Conservation (phyloP, 2,113 vertebrate species). For the Neodon shergylaensis region DNA sequence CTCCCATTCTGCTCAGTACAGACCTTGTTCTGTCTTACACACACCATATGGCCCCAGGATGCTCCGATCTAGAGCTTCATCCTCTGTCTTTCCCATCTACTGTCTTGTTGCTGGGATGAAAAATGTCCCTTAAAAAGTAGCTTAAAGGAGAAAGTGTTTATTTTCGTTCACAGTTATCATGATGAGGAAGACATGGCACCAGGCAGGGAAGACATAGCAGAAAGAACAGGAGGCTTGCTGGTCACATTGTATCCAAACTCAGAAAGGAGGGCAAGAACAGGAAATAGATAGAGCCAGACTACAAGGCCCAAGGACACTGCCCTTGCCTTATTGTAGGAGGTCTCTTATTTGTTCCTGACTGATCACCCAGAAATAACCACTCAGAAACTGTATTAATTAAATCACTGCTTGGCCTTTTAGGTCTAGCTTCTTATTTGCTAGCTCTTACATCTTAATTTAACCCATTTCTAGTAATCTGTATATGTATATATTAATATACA, state of each 20-base stretch:
- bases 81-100: background rate
- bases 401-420: no score
- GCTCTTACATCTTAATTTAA: no score
- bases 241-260: background rate
- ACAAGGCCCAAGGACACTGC: background rate
- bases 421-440: no score
- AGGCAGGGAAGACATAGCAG: background rate
- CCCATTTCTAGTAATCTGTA: no score
- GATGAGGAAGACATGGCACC: background rate
- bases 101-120: background rate
- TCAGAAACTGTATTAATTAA: no score
- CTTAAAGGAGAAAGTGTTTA: background rate
- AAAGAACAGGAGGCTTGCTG: background rate
- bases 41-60: background rate
- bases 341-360: no score
- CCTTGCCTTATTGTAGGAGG: background rate
- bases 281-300: no score
- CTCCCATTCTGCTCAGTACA: background rate
- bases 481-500: no score
- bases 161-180: background rate
- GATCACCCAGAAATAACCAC: no score
- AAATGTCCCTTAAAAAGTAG: background rate
- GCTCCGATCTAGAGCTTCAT: background rate
- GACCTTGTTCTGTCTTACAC: background rate
- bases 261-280: background rate